A percentile compares a stretch with the other conserved stretches of the same genome.
These are phyloP conservation scores for Perithous albicinctus DNA, from an alignment of 2,888 invertebrate genomes.

Conservation along the genomic window DNA sequence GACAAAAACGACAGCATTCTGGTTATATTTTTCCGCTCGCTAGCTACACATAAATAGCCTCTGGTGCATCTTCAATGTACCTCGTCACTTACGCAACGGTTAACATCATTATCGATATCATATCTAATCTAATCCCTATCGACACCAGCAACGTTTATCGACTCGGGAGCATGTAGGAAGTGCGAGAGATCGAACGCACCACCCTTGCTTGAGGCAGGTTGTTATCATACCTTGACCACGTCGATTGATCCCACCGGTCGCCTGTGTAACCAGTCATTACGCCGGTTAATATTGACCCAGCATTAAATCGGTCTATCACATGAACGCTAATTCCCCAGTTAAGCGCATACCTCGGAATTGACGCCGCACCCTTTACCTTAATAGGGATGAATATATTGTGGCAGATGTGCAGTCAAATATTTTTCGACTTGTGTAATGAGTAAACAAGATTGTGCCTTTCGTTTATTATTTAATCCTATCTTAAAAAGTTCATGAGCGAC, in stretches of 20 bases:
- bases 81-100: conserved; percentile 24
- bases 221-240: conserved; percentile 50
- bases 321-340: conserved; percentile 51
- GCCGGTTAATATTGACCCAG: conserved; percentile 58
- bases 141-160: conserved; percentile 39
- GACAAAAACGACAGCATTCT: background rate
- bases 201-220: conserved; percentile 39
- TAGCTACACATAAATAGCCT: background rate
- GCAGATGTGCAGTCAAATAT: too few relatives aligned
- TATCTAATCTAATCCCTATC: conserved; percentile 43
- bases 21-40: conserved; percentile 34
- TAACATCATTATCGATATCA: conserved; percentile 45
- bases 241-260: conserved; percentile 48
- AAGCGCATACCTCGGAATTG: background rate
- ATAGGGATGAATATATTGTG: background rate
- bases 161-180: background rate
- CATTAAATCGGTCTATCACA: conserved; percentile 52
- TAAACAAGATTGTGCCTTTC: too few relatives aligned
- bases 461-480: too few relatives aligned
- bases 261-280: conserved; percentile 57
- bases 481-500: too few relatives aligned
- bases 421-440: too few relatives aligned
- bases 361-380: conserved; percentile 4
- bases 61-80: background rate
- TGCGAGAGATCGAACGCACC: conserved; percentile 12